Percentiles rank a stretch among this genome's conserved stretches.
Conservation (phyloP, 2,113 vertebrate species). For the Athene noctua region DNA sequence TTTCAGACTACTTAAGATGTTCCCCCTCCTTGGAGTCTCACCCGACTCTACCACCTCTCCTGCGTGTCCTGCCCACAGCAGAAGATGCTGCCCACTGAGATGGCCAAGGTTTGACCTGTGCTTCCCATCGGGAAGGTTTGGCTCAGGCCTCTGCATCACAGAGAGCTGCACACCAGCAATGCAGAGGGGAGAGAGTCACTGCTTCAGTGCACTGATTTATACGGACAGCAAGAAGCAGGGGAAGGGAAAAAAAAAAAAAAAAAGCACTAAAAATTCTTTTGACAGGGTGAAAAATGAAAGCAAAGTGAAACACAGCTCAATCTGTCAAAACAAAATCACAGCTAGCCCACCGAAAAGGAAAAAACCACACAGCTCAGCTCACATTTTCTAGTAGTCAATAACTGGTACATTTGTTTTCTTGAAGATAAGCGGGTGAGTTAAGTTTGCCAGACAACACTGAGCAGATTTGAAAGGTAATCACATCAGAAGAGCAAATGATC, state of each 20-base stretch:
- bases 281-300: constrained; percentile 67
- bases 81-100: background rate
- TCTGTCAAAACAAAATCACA: constrained; percentile 62
- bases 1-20: background rate
- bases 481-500: background rate
- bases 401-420: constrained; percentile 1
- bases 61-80: background rate
- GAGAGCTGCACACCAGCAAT: background rate
- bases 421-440: background rate
- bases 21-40: background rate
- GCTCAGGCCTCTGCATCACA: background rate
- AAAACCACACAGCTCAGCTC: background rate
- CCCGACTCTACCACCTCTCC: background rate
- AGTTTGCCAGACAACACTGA: constrained; percentile 10
- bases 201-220: background rate
- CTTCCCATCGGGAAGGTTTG: background rate
- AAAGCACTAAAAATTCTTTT: constrained; percentile 30
- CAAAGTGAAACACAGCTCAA: constrained; percentile 53
- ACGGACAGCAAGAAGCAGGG: background rate
- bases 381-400: background rate
- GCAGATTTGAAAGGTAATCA: constrained; percentile 13
- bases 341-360: background rate
- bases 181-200: background rate
- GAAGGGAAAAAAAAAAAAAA: background rate
- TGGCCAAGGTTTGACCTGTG: background rate